A percentile compares a stretch with the other conserved stretches of the same genome.
These are phyloP conservation scores for Martes martes DNA, from an alignment of 2,113 vertebrate genomes.

Conservation along the genomic window DNA sequence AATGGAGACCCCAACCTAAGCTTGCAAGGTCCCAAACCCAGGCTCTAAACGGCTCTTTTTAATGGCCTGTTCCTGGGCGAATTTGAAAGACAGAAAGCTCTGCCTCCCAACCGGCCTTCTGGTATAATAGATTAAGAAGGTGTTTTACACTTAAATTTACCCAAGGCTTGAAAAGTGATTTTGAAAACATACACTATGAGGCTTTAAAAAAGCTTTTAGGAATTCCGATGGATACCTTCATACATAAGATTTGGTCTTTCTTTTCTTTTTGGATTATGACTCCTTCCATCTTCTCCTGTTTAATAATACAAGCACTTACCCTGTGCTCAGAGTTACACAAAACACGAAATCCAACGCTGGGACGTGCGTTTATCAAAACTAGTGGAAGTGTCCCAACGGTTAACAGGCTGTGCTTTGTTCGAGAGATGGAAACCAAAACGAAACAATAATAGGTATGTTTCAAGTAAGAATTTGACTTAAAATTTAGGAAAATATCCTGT, in stretches of 20 bases:
- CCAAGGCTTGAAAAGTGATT: slow-evolving; percentile 13
- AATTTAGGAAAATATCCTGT: slow-evolving; percentile 21
- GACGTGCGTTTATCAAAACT: slow-evolving; percentile 48
- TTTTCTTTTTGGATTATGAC: not conserved
- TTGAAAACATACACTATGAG: not conserved
- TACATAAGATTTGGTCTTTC: not conserved
- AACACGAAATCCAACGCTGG: slow-evolving; percentile 50
- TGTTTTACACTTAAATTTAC: not conserved
- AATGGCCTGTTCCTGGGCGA: not conserved
- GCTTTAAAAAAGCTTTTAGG: not conserved
- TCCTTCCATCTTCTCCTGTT: not conserved
- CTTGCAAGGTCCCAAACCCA: not conserved
- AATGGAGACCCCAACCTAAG: not conserved
- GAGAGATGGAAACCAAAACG: slow-evolving; percentile 11
- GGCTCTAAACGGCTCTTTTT: not conserved
- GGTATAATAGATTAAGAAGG: not conserved
- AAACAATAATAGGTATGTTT: slow-evolving; percentile 29
- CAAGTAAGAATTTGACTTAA: slow-evolving; percentile 5
- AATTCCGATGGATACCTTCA: not conserved
- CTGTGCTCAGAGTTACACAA: slow-evolving; percentile 10
- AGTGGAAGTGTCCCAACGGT: not conserved
- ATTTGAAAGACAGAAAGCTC: not conserved
- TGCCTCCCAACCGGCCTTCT: not conserved
- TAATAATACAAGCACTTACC: slow-evolving; percentile 14
- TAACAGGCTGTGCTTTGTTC: not conserved